These are phyloP conservation scores for Lamellibrachia luymesi DNA, from an alignment of 1,140 invertebrate species.

Conservation along the genomic window DNA sequence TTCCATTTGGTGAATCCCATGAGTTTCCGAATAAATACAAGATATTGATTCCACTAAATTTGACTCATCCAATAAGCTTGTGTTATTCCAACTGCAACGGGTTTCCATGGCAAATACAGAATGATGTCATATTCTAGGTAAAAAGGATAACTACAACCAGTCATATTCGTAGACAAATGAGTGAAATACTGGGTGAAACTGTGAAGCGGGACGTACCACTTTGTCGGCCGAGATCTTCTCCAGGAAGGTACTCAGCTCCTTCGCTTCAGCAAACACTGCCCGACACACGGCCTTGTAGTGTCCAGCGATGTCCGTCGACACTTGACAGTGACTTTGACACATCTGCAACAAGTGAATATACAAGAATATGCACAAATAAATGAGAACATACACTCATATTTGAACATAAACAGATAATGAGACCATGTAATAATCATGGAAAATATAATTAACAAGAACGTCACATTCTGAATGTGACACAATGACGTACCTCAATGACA, in stretches of 20 bases:
- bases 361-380: background rate
- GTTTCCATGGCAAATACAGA: background rate
- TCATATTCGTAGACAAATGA: background rate
- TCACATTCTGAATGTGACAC: background rate
- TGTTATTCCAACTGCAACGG: background rate
- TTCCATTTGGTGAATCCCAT: background rate
- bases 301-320: constrained; percentile 65
- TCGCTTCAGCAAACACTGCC: constrained; percentile 83
- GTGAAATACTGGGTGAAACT: too few species aligned
- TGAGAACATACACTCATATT: too few species aligned
- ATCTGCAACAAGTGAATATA: constrained; percentile 56
- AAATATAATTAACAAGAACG: background rate
- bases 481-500: constrained; percentile 46
- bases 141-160: background rate
- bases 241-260: constrained; percentile 85
- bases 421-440: background rate
- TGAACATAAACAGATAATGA: background rate
- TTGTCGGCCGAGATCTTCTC: constrained; percentile 68
- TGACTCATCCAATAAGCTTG: background rate
- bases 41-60: background rate
- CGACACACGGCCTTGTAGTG: constrained; percentile 90
- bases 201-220: constrained; percentile 33
- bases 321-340: constrained; percentile 69
- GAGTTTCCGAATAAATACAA: background rate
- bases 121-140: background rate